Conservation (phyloP, 2,888 invertebrate genomes). For the Cataglyphis altisquamis region DNA sequence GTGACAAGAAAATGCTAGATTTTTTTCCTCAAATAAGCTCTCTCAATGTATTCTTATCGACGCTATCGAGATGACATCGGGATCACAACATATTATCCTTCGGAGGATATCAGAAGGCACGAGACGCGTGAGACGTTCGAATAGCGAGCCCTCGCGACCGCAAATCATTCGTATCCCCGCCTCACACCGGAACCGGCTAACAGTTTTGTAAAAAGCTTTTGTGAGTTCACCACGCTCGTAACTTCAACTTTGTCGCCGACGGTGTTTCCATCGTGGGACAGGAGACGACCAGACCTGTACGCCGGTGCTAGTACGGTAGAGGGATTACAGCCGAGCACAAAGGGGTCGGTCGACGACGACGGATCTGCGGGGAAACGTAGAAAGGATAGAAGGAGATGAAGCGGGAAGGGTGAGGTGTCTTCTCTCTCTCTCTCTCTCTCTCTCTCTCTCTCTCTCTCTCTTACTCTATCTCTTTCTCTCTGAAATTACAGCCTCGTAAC, state of each 20-base stretch:
- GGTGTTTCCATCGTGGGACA: slow-evolving; percentile 72
- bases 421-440: not conserved
- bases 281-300: slow-evolving; percentile 67
- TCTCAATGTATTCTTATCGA: slow-evolving; percentile 37
- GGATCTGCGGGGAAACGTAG: slow-evolving; percentile 35
- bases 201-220: slow-evolving; percentile 85
- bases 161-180: slow-evolving; percentile 68
- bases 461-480: slow-evolving; percentile 50
- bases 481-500: slow-evolving; percentile 84
- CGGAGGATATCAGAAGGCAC: slow-evolving; percentile 62
- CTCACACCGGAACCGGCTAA: slow-evolving; percentile 68
- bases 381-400: slow-evolving; percentile 66
- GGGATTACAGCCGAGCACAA: slow-evolving; percentile 51
- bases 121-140: slow-evolving; percentile 60
- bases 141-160: slow-evolving; percentile 57
- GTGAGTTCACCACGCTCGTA: slow-evolving; percentile 82
- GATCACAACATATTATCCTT: slow-evolving; percentile 71
- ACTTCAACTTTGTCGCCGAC: slow-evolving; percentile 82
- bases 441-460: slow-evolving; percentile 26
- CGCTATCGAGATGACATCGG: slow-evolving; percentile 26
- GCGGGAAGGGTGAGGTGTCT: slow-evolving; percentile 66
- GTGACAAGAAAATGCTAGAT: not conserved
- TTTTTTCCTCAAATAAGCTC: not conserved
- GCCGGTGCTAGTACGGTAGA: slow-evolving; percentile 46
- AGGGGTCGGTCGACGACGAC: slow-evolving; percentile 53